phyloP scores from a whole-genome alignment of 1,140 invertebrate species.

The Daktulosphaira vitifoliae region DNA sequence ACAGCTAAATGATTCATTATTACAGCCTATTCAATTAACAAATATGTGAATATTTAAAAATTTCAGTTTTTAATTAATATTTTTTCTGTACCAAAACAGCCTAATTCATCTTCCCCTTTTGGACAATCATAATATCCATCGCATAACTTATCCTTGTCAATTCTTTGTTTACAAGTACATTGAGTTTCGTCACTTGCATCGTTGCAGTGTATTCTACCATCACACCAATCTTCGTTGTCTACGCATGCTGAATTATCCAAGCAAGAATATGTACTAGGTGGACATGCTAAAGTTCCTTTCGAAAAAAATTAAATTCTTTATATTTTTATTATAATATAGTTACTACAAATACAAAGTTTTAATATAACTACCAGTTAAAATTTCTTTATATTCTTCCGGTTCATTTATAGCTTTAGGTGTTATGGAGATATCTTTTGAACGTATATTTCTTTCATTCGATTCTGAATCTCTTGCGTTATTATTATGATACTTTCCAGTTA shows the following conservation, averaged over 20 bases:
- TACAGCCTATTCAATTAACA: no score
- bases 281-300: slow-evolving; percentile 39
- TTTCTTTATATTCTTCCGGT: neutral
- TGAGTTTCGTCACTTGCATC: slow-evolving; percentile 71
- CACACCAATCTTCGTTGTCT: slow-evolving; percentile 53
- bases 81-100: slow-evolving; percentile 53
- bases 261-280: slow-evolving; percentile 43
- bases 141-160: slow-evolving; percentile 57
- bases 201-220: slow-evolving; percentile 63
- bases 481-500: neutral
- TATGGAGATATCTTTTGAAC: no score
- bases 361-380: slow-evolving; percentile 15
- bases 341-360: no score
- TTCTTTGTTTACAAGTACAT: slow-evolving; percentile 60
- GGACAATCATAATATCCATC: slow-evolving; percentile 70
- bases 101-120: slow-evolving; percentile 63
- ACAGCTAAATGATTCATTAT: slow-evolving; percentile 54
- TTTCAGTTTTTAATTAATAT: no score
- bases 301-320: neutral
- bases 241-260: slow-evolving; percentile 53
- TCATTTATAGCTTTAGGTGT: neutral
- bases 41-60: no score
- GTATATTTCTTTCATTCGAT: neutral
- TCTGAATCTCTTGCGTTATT: neutral
- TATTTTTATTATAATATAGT: no score